Conservation (phyloP, 1,140 invertebrate species). For the Heliconius nattereri region DNA sequence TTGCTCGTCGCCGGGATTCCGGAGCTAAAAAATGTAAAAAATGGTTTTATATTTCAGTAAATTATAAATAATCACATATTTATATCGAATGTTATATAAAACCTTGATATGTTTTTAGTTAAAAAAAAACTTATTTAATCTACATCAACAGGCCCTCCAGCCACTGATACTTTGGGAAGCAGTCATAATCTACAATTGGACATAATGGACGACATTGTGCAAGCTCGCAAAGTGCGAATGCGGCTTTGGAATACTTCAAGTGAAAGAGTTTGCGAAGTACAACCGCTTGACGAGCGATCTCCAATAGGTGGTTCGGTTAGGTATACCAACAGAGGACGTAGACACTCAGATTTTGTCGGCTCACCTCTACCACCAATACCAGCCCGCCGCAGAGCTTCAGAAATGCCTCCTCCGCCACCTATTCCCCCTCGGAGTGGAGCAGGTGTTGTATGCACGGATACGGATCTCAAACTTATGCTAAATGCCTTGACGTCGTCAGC, state of each 20-base stretch:
- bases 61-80: background rate
- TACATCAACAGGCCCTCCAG: constrained; percentile 82
- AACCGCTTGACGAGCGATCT: constrained; percentile 85
- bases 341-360: constrained; percentile 87
- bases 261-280: constrained; percentile 90
- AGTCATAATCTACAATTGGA: constrained; percentile 91
- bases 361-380: constrained; percentile 81
- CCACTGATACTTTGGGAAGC: constrained; percentile 86
- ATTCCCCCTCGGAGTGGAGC: constrained; percentile 69
- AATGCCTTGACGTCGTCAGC: constrained; percentile 90
- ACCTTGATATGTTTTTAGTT: constrained; percentile 1
- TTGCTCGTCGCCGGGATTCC: constrained; percentile 65
- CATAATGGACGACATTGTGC: constrained; percentile 93
- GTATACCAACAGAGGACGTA: constrained; percentile 82
- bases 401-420: constrained; percentile 82
- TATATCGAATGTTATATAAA: background rate
- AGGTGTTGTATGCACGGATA: constrained; percentile 88
- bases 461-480: constrained; percentile 89
- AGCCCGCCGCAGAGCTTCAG: constrained; percentile 84
- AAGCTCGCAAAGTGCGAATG: constrained; percentile 89
- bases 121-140: constrained; percentile 6
- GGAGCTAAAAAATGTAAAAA: constrained; percentile 71
- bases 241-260: constrained; percentile 91
- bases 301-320: constrained; percentile 76
- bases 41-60: constrained; percentile 17